A percentile compares a stretch with the other conserved stretches of the same genome.
phyloP scores from a whole-genome alignment of 2,888 invertebrate species.

The Trileptium ribeirensis region DNA sequence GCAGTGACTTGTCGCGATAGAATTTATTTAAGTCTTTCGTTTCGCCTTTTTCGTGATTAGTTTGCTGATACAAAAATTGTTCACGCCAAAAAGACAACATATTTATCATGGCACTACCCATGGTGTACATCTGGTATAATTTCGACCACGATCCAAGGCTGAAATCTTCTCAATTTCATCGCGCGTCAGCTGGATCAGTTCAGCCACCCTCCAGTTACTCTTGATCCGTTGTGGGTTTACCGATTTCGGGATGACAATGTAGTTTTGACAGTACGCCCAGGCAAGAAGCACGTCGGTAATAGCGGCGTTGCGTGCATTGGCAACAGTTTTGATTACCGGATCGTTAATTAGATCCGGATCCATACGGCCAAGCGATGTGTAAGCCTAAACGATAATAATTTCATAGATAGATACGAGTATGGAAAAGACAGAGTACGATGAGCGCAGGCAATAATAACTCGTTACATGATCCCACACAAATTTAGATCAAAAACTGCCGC shows the following conservation, averaged over 20 bases:
- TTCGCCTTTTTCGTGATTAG: no score
- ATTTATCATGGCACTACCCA: constrained; percentile 38
- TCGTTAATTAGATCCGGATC: constrained; percentile 58
- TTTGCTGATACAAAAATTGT: no score
- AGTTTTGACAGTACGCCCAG: constrained; percentile 68
- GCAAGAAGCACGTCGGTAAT: constrained; percentile 65
- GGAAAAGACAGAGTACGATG: no score
- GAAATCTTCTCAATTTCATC: constrained; percentile 40
- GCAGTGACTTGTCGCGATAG: no score
- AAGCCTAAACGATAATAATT: constrained; percentile 50
- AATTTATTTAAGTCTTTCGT: no score
- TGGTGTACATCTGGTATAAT: constrained; percentile 43
- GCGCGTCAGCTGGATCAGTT: constrained; percentile 30
- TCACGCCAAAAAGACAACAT: no score
- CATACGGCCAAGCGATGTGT: constrained; percentile 53
- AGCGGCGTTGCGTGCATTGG: constrained; percentile 59
- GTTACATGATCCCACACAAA: no score
- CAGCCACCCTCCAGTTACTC: constrained; percentile 39
- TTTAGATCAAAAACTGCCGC: no score
- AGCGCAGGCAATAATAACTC: no score
- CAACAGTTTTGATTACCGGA: constrained; percentile 59
- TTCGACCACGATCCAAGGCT: constrained; percentile 36
- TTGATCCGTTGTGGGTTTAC: constrained; percentile 40
- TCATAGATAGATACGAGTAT: no score
- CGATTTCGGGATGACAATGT: constrained; percentile 55